Percentiles rank a stretch among this genome's conserved stretches.
These are phyloP conservation scores for Protomyctophum bolini DNA, from an alignment of 2,113 vertebrate species.

Conservation along the genomic window DNA sequence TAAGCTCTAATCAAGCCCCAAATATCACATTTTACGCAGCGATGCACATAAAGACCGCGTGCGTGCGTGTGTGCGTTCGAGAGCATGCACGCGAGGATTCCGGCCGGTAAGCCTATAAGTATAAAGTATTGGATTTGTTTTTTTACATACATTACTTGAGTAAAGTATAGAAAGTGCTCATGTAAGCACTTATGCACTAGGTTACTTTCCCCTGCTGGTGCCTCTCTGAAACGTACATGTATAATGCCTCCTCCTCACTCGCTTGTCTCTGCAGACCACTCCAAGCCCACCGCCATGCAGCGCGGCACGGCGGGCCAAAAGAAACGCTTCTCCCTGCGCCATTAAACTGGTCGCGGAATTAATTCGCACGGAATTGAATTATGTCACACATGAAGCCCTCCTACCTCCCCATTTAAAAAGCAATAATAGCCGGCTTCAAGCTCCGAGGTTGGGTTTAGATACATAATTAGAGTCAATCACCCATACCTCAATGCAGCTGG, in stretches of 20 bases:
- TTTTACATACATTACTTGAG: no score
- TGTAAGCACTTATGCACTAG: slow-evolving; percentile 41
- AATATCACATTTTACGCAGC: no score
- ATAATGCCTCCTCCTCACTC: slow-evolving; percentile 39
- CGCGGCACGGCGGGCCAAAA: slow-evolving; percentile 61
- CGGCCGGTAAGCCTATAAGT: no score
- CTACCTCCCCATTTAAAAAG: slow-evolving; percentile 66
- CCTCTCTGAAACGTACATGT: slow-evolving; percentile 59
- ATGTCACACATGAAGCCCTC: slow-evolving; percentile 73
- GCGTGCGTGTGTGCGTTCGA: no score
- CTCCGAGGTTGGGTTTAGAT: slow-evolving; percentile 58
- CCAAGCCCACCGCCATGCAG: slow-evolving; percentile 37
- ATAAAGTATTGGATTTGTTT: no score
- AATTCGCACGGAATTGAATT: slow-evolving; percentile 75
- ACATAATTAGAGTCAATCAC: slow-evolving; percentile 70
- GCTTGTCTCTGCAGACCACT: slow-evolving; percentile 53
- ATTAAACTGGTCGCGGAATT: slow-evolving; percentile 78
- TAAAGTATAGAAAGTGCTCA: background rate
- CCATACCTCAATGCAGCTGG: slow-evolving; percentile 39
- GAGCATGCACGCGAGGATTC: no score
- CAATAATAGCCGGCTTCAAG: slow-evolving; percentile 59
- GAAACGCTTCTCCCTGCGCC: slow-evolving; percentile 73
- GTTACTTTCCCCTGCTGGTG: slow-evolving; percentile 33
- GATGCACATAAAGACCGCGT: no score
- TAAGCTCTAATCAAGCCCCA: no score